A percentile compares a stretch with the other conserved stretches of the same genome.
Evolutionary conservation across 1,140 invertebrate species (phyloP).

Genomic region (Phenacoccus solenopsis): DNA sequence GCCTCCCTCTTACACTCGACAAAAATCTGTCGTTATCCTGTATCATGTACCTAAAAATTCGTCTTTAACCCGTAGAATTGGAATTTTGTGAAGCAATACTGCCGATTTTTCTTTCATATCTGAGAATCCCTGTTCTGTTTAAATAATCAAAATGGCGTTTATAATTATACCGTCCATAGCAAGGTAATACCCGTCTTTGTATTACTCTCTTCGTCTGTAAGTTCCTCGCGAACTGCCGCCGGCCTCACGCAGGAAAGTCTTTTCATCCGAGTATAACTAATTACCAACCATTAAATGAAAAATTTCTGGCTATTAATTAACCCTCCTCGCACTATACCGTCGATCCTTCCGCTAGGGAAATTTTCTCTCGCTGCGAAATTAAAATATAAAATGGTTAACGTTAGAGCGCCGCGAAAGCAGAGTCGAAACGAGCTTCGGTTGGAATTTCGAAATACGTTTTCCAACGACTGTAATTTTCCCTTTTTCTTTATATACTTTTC

Average conservation of each 20-base stretch:
- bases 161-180: constrained; percentile 14
- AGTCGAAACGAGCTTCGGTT: no score
- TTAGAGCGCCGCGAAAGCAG: no score
- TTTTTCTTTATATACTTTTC: no score
- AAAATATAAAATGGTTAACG: constrained; percentile 9
- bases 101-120: no score
- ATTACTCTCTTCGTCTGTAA: background rate
- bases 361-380: constrained; percentile 5
- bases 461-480: no score
- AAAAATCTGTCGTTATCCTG: no score
- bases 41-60: no score
- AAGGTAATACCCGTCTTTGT: constrained; percentile 14
- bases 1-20: no score
- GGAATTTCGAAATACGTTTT: no score
- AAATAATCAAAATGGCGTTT: constrained; percentile 14
- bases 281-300: constrained; percentile 14
- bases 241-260: background rate
- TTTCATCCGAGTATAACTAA: constrained; percentile 16
- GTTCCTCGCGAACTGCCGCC: background rate
- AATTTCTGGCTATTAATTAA: constrained; percentile 18
- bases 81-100: no score
- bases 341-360: background rate
- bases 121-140: background rate
- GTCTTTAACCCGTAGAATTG: no score
- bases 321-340: background rate